Conservation (phyloP, 2,888 invertebrate genomes). For the Tinea trinotella region DNA sequence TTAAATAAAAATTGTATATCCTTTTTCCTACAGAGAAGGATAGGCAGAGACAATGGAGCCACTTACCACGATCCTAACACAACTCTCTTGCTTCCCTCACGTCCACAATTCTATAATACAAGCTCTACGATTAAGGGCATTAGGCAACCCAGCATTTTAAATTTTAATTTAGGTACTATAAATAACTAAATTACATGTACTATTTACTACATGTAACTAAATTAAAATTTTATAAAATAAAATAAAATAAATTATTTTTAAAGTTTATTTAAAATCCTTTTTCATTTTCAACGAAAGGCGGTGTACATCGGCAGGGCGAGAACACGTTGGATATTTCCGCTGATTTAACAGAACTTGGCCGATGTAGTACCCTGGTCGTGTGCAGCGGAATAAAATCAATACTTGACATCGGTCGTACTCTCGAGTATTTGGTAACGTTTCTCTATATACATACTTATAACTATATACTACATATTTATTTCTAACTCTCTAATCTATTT, state of each 20-base stretch:
- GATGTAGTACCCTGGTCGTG: slow-evolving; percentile 90
- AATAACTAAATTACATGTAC: not conserved
- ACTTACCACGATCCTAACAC: too few species aligned
- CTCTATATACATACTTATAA: not conserved
- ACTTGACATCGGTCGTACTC: slow-evolving; percentile 92
- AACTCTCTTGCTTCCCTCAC: too few species aligned
- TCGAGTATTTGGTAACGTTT: slow-evolving; percentile 87
- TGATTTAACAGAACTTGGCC: slow-evolving; percentile 91
- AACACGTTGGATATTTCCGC: slow-evolving; percentile 94
- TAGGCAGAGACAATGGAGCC: too few species aligned
- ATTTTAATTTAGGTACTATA: not conserved
- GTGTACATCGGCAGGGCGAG: slow-evolving; percentile 93
- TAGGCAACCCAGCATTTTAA: not conserved
- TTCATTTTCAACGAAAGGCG: slow-evolving; percentile 70
- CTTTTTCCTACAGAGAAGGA: too few species aligned
- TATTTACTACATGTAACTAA: too few species aligned
- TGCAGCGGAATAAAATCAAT: slow-evolving; percentile 98
- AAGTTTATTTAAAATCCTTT: not conserved
- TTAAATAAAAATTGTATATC: too few species aligned
- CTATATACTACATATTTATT: too few species aligned
- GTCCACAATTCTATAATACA: too few species aligned
- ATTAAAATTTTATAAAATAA: too few species aligned
- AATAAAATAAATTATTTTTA: not conserved
- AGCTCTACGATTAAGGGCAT: too few species aligned
- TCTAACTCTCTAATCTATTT: too few species aligned